Percentiles rank a stretch among this genome's conserved stretches.
Evolutionary conservation across 2,113 vertebrate genomes (phyloP).

Genomic region (Phalacrocorax brasilianus): DNA sequence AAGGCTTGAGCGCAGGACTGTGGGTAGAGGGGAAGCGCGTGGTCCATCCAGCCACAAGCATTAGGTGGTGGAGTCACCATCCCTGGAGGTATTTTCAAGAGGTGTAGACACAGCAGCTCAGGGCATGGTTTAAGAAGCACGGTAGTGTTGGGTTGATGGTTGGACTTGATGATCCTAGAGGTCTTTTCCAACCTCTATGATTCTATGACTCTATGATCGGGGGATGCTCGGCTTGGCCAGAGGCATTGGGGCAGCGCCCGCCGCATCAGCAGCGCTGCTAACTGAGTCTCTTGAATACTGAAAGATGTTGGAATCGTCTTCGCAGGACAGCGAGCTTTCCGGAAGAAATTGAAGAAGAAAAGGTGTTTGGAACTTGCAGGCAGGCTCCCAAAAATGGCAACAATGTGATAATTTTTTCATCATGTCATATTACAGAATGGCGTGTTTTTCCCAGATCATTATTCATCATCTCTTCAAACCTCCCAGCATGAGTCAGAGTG

Average conservation of each 20-base stretch:
- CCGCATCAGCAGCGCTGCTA: background rate
- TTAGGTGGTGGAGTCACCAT: no score
- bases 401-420: background rate
- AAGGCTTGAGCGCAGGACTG: rapidly evolving
- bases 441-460: background rate
- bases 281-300: rapidly evolving
- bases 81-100: no score
- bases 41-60: background rate
- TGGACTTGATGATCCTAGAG: no score
- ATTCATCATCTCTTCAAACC: slow-evolving; percentile 19
- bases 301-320: background rate
- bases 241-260: background rate
- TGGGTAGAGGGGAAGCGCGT: background rate
- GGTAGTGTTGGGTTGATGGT: no score
- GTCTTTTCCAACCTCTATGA: no score
- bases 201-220: no score
- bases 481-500: background rate
- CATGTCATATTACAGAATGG: background rate
- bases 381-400: background rate
- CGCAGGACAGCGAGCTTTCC: background rate
- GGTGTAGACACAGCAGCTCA: no score
- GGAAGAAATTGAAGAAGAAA: background rate
- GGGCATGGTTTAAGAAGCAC: no score
- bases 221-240: background rate
- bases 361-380: background rate